Evolutionary conservation across 2,113 vertebrate species (phyloP).

Genomic region (Aramus guarauna): DNA sequence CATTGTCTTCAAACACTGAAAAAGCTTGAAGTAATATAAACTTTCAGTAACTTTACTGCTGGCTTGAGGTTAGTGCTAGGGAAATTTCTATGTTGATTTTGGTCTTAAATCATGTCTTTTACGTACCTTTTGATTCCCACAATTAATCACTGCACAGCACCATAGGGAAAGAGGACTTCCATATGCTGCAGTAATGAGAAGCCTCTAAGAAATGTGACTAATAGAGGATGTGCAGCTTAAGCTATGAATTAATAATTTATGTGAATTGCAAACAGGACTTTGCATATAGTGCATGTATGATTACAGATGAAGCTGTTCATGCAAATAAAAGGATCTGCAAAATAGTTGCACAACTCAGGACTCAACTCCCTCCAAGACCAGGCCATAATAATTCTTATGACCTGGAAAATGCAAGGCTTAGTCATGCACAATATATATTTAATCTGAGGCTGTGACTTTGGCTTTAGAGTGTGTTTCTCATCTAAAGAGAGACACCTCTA

Average conservation of each 20-base stretch:
- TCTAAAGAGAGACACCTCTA: background rate
- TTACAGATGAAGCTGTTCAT: conserved; percentile 29
- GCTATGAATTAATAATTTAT: conserved; percentile 48
- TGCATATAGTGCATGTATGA: conserved; percentile 30
- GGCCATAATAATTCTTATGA: background rate
- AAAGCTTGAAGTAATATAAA: background rate
- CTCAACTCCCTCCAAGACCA: background rate
- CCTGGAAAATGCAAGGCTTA: background rate
- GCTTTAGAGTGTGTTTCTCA: background rate
- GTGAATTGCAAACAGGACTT: conserved; percentile 24
- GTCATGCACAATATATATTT: background rate
- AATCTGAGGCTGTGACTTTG: background rate
- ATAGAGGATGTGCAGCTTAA: conserved; percentile 34
- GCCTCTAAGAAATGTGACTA: conserved; percentile 61
- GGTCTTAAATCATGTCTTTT: conserved; percentile 10
- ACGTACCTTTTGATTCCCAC: conserved; percentile 26
- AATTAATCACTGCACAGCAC: background rate
- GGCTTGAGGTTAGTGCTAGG: background rate
- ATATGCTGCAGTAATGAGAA: conserved; percentile 59
- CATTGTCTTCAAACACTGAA: background rate
- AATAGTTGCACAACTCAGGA: background rate
- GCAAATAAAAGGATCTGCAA: conserved; percentile 48
- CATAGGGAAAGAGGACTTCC: conserved; percentile 60
- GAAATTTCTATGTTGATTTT: background rate
- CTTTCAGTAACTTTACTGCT: background rate